phyloP scores from a whole-genome alignment of 1,140 invertebrate genomes.

The Habropoda laboriosa region DNA sequence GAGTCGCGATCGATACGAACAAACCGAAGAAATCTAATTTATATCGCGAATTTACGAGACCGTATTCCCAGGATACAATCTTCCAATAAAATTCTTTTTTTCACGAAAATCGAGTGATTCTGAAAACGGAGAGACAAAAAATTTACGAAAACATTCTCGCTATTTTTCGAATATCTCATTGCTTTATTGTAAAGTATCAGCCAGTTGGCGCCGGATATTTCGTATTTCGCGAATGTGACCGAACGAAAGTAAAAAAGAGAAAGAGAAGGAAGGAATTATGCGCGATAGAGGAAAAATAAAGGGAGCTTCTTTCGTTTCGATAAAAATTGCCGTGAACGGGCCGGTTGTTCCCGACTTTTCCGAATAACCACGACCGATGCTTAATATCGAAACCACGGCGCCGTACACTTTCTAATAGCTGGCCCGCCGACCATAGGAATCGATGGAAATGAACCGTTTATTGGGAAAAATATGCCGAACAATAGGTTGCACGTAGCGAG shows the following conservation, averaged over 20 bases:
- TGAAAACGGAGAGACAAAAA: neutral
- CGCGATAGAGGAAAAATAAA: conserved; percentile 10
- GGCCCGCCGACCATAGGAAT: conserved; percentile 11
- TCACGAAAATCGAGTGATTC: too few relatives aligned
- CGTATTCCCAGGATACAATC: too few relatives aligned
- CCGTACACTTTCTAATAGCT: conserved; percentile 25
- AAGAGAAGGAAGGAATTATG: neutral
- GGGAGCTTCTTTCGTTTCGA: neutral
- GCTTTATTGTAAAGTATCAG: neutral
- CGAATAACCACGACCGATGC: neutral
- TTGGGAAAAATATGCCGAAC: conserved; percentile 36
- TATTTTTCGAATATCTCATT: conserved; percentile 5
- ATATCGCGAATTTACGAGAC: neutral
- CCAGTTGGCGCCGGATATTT: neutral
- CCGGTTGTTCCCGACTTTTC: conserved; percentile 1
- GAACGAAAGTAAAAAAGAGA: neutral
- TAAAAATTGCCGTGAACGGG: conserved; percentile 9
- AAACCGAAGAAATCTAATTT: neutral
- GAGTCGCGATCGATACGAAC: neutral
- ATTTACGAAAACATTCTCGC: neutral
- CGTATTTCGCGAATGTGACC: too few relatives aligned
- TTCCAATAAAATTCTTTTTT: too few relatives aligned
- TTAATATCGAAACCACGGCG: conserved; percentile 35
- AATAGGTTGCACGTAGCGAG: neutral
- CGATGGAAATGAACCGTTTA: conserved; percentile 51